Conservation (phyloP, 2,113 vertebrate genomes). For the Corythoichthys intestinalis region DNA sequence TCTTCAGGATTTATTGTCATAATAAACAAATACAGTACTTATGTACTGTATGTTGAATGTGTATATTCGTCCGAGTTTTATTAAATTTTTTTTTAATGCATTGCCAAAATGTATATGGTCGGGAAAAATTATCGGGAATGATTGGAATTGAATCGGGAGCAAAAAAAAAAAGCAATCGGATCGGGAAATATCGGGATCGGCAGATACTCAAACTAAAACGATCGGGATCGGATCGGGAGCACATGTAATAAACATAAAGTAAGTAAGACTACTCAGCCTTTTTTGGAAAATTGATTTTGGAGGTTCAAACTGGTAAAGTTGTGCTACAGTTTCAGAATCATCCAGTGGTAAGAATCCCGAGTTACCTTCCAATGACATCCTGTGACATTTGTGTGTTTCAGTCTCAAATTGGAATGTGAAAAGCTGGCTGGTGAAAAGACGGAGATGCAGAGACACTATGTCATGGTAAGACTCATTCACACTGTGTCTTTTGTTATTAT, state of each 20-base stretch:
- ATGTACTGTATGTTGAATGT: too few relatives aligned
- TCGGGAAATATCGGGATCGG: too few relatives aligned
- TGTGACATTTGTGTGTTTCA: slow-evolving; percentile 55
- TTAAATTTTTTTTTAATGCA: too few relatives aligned
- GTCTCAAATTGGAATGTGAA: slow-evolving; percentile 97
- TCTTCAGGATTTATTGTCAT: too few relatives aligned
- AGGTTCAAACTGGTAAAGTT: not conserved
- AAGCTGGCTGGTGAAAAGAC: slow-evolving; percentile 97
- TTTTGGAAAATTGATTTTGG: not conserved
- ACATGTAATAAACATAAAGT: not conserved
- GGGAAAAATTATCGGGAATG: too few relatives aligned
- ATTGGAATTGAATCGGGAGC: too few relatives aligned
- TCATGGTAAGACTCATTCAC: slow-evolving; percentile 82
- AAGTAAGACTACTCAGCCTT: not conserved
- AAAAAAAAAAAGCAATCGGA: too few relatives aligned
- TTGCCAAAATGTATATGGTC: too few relatives aligned
- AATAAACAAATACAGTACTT: too few relatives aligned
- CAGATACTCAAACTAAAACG: too few relatives aligned
- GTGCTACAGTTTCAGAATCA: not conserved
- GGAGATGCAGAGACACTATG: slow-evolving; percentile 97
- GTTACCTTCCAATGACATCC: not conserved
- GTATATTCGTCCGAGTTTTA: too few relatives aligned
- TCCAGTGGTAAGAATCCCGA: not conserved
- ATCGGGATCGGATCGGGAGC: not conserved
- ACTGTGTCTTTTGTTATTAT: slow-evolving; percentile 7